Percentiles rank a stretch among this genome's conserved stretches.
These are phyloP conservation scores for Eubucco bourcierii DNA, from an alignment of 2,113 vertebrate genomes.

Conservation along the genomic window DNA sequence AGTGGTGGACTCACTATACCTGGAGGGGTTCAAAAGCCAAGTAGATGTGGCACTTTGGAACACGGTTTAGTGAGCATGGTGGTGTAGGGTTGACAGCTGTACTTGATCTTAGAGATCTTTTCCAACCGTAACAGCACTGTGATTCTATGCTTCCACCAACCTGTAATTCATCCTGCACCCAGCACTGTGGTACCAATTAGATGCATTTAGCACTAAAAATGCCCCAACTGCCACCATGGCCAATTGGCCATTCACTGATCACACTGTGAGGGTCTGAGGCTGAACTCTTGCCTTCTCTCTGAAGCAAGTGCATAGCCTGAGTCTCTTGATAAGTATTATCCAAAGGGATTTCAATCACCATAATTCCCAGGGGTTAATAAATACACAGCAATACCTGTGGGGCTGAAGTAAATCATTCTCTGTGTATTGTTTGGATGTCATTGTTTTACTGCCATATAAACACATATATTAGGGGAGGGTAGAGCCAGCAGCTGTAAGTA, in stretches of 20 bases:
- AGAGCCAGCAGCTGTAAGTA: slow-evolving; percentile 42
- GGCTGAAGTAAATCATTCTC: slow-evolving; percentile 40
- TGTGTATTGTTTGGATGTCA: slow-evolving; percentile 29
- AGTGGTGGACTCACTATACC: no score
- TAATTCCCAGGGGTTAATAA: slow-evolving; percentile 59
- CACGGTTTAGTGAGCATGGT: no score
- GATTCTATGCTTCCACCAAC: no score
- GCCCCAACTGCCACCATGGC: background rate
- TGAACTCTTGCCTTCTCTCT: background rate
- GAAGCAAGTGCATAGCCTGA: background rate
- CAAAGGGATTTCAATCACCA: slow-evolving; percentile 27
- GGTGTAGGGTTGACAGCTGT: no score
- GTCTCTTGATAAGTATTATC: background rate
- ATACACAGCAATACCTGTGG: slow-evolving; percentile 38
- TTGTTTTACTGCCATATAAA: slow-evolving; percentile 60
- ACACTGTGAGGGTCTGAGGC: background rate
- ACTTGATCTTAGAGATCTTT: no score
- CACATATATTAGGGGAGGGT: slow-evolving; percentile 25
- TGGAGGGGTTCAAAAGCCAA: no score
- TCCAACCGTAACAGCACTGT: no score
- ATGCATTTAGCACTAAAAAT: background rate
- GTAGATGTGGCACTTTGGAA: no score
- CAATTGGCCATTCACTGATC: background rate
- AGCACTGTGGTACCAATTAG: fast-evolving
- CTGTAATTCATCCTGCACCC: background rate